Percentiles rank a stretch among this genome's conserved stretches.
Conservation (phyloP, 2,888 invertebrate species). For the Melieria crassipennis region DNA sequence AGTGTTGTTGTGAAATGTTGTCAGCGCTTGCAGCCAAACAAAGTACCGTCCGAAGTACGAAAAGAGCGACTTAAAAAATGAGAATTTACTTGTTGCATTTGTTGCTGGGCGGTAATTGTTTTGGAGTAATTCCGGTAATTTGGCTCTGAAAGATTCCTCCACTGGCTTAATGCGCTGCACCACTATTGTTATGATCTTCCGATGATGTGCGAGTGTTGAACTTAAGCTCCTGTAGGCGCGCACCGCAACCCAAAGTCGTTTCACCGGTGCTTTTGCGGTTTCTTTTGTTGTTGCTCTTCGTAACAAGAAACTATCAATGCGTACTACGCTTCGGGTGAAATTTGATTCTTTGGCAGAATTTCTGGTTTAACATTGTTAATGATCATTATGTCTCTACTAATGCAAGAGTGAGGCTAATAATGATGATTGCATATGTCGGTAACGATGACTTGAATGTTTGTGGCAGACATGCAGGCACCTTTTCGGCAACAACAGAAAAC, state of each 20-base stretch:
- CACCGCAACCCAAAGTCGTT: no score
- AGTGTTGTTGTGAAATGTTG: conserved; percentile 15
- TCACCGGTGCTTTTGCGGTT: no score
- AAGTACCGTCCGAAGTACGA: conserved; percentile 24
- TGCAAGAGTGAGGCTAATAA: conserved; percentile 50
- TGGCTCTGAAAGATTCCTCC: conserved; percentile 34
- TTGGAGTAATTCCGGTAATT: conserved; percentile 56
- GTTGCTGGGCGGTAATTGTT: not conserved
- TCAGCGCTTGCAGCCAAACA: conserved; percentile 37
- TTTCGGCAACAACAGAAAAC: conserved; percentile 42
- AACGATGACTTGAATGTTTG: conserved; percentile 49
- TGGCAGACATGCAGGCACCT: conserved; percentile 59
- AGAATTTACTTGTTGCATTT: conserved; percentile 12
- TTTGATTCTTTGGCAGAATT: no score
- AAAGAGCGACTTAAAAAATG: conserved; percentile 24
- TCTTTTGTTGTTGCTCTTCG: no score
- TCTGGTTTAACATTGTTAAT: no score
- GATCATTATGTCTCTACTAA: no score
- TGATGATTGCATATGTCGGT: conserved; percentile 5
- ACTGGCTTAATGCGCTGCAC: conserved; percentile 41
- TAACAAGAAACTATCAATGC: no score
- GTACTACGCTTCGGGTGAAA: no score
- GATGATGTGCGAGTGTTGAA: no score
- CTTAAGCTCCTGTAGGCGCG: no score
- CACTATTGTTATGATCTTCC: conserved; percentile 29